Conservation (phyloP, 2,888 invertebrate genomes). For the Hemithea aestivaria region DNA sequence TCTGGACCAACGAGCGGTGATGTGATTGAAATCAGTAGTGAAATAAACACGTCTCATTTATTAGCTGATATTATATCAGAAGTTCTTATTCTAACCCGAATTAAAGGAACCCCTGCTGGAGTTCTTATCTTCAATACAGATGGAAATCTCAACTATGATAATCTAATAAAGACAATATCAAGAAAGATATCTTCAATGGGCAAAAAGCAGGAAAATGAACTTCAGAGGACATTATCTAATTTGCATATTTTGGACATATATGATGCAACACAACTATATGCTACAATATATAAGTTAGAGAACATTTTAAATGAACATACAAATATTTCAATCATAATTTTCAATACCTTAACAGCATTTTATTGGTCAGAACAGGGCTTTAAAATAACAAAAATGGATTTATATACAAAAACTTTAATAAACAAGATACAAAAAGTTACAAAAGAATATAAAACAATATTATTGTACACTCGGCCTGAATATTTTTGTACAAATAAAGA, state of each 20-base stretch:
- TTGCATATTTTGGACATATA: conserved; percentile 56
- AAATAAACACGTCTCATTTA: conserved; percentile 40
- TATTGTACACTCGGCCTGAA: conserved; percentile 74
- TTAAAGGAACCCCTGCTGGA: conserved; percentile 41
- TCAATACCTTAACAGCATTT: conserved; percentile 70
- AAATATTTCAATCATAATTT: conserved; percentile 58
- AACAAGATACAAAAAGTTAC: conserved; percentile 61
- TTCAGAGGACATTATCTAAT: conserved; percentile 40
- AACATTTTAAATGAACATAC: conserved; percentile 51
- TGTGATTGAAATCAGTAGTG: conserved; percentile 56
- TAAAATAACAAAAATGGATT: conserved; percentile 70
- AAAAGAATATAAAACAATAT: conserved; percentile 67
- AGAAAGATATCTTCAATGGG: conserved; percentile 24
- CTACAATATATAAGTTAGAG: conserved; percentile 64
- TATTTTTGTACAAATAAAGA: conserved; percentile 69
- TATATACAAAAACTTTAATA: conserved; percentile 66
- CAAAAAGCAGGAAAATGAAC: conserved; percentile 16
- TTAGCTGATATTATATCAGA: conserved; percentile 57
- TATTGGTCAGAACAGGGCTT: conserved; percentile 74
- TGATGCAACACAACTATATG: conserved; percentile 60
- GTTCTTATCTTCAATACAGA: conserved; percentile 64
- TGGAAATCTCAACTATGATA: conserved; percentile 54
- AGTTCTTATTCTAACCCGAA: conserved; percentile 46
- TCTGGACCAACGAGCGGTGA: conserved; percentile 49
- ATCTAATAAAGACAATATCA: conserved; percentile 32